Base-by-base conservation (phyloP, 2,113 vertebrate genomes). In the Larimichthys crocea region DNA sequence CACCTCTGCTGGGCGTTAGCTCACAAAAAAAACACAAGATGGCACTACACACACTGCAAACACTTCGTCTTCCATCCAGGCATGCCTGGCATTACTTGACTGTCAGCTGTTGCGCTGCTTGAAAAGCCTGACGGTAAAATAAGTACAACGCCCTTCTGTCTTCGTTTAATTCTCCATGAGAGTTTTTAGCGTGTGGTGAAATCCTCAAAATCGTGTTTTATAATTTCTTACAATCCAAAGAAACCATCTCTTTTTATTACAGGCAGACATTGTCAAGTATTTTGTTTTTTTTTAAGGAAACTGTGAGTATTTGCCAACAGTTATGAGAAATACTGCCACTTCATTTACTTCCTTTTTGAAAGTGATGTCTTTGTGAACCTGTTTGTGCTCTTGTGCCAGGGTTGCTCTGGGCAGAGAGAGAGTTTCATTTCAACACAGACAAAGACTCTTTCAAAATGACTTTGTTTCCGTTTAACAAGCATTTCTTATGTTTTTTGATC, bases 281-380 rank as follows among this genome's bases (percentile, higher is more conserved):
- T 69, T 5, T 20, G 42, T 20, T 50, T 2, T 69, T 5, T 20
- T 42, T 19, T 55, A 3, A 16, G 16, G 24, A 64, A 71, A 66
- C 40, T 5, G 10, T 10, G 20, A 11, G 8, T n/a, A 50, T 11
- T 24, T 16, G 10, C 10, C 5, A 19, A 5, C 1, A 40, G 11
- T 59, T 53, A 66, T 24, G 24, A 62, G 19, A 77, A 76, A 75
- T 40, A 79, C 0, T 10, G 16, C 2, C 3, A 59, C 53, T 56
- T 65, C 5, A 66, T 74, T 26, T 60, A 78, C 84, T 92, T 95
- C 90, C 90, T 79, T 83, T 75, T 42, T 60, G 83, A 92, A 91
- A 91, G 73, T 16, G 26, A 20, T 0, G 15, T 48, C 5, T 62
- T 12, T 22, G 65, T 56, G 5, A 40, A 4, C 55, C 17, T 57